Evolutionary conservation across 92 coral and sea anemone genomes (phyloP).

Genomic region (Zoanthus solanderi): DNA sequence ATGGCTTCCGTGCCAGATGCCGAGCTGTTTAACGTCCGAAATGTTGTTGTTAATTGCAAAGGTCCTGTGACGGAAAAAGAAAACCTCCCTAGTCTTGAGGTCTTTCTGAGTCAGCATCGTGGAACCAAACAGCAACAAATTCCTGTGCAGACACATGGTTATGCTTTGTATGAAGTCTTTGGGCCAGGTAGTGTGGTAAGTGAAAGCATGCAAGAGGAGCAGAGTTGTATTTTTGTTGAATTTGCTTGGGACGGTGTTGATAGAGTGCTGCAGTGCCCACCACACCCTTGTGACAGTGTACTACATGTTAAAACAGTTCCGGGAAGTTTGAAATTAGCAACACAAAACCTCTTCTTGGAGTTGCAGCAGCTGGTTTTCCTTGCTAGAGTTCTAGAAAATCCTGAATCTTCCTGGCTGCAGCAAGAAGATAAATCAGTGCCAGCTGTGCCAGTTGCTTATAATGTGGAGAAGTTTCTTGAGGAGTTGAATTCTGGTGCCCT

Average conservation of each 20-base stretch:
- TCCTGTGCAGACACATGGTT: slow-evolving; percentile 77
- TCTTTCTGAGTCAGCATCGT: slow-evolving; percentile 54
- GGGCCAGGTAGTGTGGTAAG: slow-evolving; percentile 62
- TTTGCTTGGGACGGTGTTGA: slow-evolving; percentile 90
- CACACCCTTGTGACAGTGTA: slow-evolving; percentile 87
- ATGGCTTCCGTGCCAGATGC: slow-evolving; percentile 72
- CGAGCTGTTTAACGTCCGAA: slow-evolving; percentile 44
- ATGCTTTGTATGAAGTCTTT: slow-evolving; percentile 82
- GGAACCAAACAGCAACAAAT: slow-evolving; percentile 14
- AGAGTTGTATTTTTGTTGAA: slow-evolving; percentile 86
- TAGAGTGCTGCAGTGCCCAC: slow-evolving; percentile 84
- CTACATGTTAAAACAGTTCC: slow-evolving; percentile 84
- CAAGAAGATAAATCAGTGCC: slow-evolving; percentile 41
- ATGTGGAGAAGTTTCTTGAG: slow-evolving; percentile 79
- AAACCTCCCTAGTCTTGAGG: slow-evolving; percentile 56
- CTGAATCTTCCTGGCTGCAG: slow-evolving; percentile 65
- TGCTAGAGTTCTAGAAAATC: slow-evolving; percentile 49
- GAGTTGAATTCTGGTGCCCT: slow-evolving; percentile 69
- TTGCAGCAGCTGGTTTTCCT: slow-evolving; percentile 61
- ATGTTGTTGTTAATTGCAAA: slow-evolving; percentile 63
- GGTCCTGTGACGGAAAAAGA: slow-evolving; percentile 57
- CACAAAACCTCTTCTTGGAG: slow-evolving; percentile 72
- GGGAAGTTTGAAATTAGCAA: slow-evolving; percentile 79
- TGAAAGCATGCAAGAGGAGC: slow-evolving; percentile 54
- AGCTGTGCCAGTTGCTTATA: slow-evolving; percentile 48